Base-by-base conservation (phyloP, 2,888 invertebrate genomes). In the Psylliodes chrysocephalus region DNA sequence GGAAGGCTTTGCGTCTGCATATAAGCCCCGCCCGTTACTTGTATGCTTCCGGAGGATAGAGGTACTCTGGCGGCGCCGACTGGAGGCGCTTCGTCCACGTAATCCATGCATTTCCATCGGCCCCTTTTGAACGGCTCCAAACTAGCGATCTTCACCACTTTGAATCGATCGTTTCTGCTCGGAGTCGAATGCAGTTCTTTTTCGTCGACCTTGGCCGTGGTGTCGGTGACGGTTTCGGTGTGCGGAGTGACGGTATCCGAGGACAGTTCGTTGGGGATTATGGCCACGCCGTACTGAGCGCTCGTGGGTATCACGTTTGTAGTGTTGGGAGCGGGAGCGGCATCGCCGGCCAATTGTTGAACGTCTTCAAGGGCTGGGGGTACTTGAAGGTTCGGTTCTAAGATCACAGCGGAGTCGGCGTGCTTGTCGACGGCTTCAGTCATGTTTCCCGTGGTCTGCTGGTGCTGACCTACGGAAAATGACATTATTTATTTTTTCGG, bases 31-130 rank as follows among this genome's bases (percentile, higher is more conserved):
- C 73, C 75, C 0, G 68, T 56, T n/a, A 77, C 64, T 63, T 77
- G 69, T 63, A 77, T 70, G 72, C 76, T 73, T 60, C 77, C 73
- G 51, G 74, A 60, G 73, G 81, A 78, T 78, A 79, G 79, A 1
- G 70, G 66, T 1, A 78, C 72, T 25, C 70, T 66, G 5, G 67
- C 57, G 0, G 74, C 65, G 19, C 74, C 73, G 1, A 74, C 73
- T 0, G 81, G 78, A 2, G 82, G 82, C 15, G 88, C 87, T 69
- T 90, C 89, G 80, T 91, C 91, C 67, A 90, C 84, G 79, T 89
- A 92, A 81, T 92, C 91, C 87, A 90, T 89, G 78, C 91, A 91
- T 75, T 88, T 87, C 92, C 92, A 92, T 71, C 91, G 83, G 38
- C 91, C 92, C 53, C 91, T 83, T 75, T 89, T 88, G 76, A 91